These are phyloP conservation scores for Microtus montanus DNA, from an alignment of 2,113 vertebrate species.

Conservation along the genomic window DNA sequence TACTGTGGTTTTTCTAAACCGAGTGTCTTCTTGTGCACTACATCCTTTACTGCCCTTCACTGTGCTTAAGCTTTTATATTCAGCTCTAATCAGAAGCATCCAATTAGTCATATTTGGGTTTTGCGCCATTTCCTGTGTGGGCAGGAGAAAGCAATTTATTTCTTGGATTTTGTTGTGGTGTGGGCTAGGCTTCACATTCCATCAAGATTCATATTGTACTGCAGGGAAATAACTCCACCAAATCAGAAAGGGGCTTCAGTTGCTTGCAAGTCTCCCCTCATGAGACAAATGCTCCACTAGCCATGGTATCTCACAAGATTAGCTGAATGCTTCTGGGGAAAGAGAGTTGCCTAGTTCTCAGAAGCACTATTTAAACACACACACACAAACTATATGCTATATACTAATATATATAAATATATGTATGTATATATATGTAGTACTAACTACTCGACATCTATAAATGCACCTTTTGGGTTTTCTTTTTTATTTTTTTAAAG, in stretches of 20 bases:
- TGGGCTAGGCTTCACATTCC: neutral
- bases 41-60: neutral
- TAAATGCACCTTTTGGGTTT: neutral
- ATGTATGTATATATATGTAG: neutral
- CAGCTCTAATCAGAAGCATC: neutral
- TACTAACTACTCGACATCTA: neutral
- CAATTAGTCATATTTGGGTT: slow-evolving; percentile 15
- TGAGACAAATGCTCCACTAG: neutral
- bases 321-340: neutral
- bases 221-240: slow-evolving; percentile 4
- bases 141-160: slow-evolving; percentile 20
- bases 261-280: neutral
- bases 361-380: neutral
- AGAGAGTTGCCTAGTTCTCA: neutral
- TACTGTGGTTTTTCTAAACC: neutral
- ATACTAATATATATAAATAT: neutral
- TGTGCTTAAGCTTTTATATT: neutral
- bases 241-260: neutral
- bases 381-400: neutral
- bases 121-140: slow-evolving; percentile 7
- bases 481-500: neutral
- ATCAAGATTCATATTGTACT: neutral
- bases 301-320: neutral
- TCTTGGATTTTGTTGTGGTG: slow-evolving; percentile 30
- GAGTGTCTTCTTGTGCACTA: neutral